Evolutionary conservation across 2,113 vertebrate genomes (phyloP), one percentile per base, ranked within the genome.

Genomic region (Sander vitreus): DNA sequence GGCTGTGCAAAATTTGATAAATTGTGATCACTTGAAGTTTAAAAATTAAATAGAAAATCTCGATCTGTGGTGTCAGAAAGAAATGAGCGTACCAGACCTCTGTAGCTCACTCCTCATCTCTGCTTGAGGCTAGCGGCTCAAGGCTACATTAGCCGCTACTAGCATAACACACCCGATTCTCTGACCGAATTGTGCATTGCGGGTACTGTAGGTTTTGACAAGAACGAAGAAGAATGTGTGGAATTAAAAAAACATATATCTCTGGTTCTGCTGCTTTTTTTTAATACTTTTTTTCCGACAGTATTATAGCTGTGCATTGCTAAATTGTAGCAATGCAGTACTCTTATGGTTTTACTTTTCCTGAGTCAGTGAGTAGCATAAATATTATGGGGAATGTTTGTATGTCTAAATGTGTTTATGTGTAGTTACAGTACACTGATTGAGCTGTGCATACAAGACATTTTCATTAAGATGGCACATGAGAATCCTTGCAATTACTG

Each of bases 401-500:
- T 58, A 57, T 39, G 14, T 68, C 25, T 21, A n/a, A 5, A 21
- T 66, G 48, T 57, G 43, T 74, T 62, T 10, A 50, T 33, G 27
- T 27, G 3, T 63, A 18, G 50, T 6, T 48, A 43, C 60, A 45
- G 8, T 48, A 43, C 50, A 45, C 23, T 23, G 27, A 19, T 19
- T 21, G 15, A 10, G 19, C 10, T 48, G 9, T 19, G 51, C 10
- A 18, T 67, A 45, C 3, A 27, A 33, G 19, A 54, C 1, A 2
- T 78, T 71, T 67, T 68, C 43, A 53, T 66, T 39, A 55, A 63
- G 51, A 66, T 65, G 39, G 16, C 25, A 57, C 36, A 48, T 14
- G 30, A 66, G 47, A 83, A 45, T 72, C 10, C 45, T 23, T 59
- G 16, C 18, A 53, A 5, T 57, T 62, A 27, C 55, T 73, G 13